Base-by-base conservation (phyloP, 2,888 invertebrate genomes). In the Thera obeliscata region DNA sequence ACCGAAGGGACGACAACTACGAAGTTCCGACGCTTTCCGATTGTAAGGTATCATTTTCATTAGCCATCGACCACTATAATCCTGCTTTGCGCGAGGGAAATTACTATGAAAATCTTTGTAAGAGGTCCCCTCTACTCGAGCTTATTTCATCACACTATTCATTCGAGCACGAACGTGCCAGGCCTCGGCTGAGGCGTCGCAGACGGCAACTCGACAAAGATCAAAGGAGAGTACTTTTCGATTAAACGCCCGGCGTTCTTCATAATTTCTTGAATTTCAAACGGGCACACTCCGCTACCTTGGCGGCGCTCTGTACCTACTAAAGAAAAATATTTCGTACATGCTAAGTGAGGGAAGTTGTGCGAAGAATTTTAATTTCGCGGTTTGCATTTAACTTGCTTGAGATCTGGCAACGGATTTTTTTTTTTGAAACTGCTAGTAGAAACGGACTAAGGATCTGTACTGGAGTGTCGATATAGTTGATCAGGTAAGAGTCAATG, bases 201-300 rank as follows among this genome's bases (percentile, higher is more conserved):
- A 77, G 79, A 74, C 77, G 72, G 74, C 71, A 77, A 74, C 81
- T 76, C 78, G 72, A 77, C 82, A 80, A 81, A 82, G 81, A 84
- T 84, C 83, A 83, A 82, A 84, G 77, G 74, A 77, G 77, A 80
- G 78, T 79, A 82, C 81, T 83, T 83, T 82, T 82, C 80, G 79
- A 84, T 85, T 82, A 84, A 82, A 83, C 80, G 80, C 75, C 61
- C 75, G 75, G 70, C 76, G 77, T 75, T 81, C 70, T 72, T 81
- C 77, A 82, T 82, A 81, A 81, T 81, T 82, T 79, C 78, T 79
- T 80, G 76, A 80, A 80, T 78, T 78, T 77, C 74, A 77, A 69
- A 61, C 62, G 65, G 65, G 74, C 78, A 78, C 75, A 80, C 78
- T 78, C 66, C 67, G 75, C 74, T 78, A 73, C 78, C 75, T 78